phyloP scores from a whole-genome alignment of 2,888 invertebrate genomes.

The Osedax frankpressi region DNA sequence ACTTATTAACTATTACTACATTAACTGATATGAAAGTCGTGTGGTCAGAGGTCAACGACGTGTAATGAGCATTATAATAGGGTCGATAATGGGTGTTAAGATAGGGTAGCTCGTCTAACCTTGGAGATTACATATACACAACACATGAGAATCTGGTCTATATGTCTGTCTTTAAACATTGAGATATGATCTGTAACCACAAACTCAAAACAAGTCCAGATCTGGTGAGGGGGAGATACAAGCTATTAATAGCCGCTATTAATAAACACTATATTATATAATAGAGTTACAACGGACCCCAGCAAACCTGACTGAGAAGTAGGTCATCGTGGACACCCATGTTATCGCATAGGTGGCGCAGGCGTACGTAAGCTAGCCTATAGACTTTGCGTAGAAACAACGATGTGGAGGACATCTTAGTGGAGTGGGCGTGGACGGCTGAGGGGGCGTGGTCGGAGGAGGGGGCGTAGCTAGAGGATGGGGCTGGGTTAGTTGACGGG shows the following conservation, averaged over 20 bases:
- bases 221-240: constrained; percentile 53
- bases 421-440: no score
- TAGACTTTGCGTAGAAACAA: neutral
- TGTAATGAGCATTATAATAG: no score
- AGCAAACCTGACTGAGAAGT: constrained; percentile 19
- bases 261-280: no score
- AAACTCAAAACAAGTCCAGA: constrained; percentile 93
- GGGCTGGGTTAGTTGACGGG: constrained; percentile 1
- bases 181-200: constrained; percentile 69
- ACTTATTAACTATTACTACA: no score
- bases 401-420: neutral
- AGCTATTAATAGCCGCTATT: neutral
- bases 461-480: no score
- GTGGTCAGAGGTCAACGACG: no score
- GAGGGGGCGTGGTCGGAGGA: no score
- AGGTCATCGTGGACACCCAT: constrained; percentile 57
- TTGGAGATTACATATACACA: constrained; percentile 86
- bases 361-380: constrained; percentile 67
- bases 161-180: constrained; percentile 79
- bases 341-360: constrained; percentile 75
- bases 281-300: no score
- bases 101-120: constrained; percentile 47
- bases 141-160: constrained; percentile 97
- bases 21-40: no score
- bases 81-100: no score